Evolutionary conservation across 2,888 invertebrate species (phyloP).

Genomic region (Conchocele bisecta): DNA sequence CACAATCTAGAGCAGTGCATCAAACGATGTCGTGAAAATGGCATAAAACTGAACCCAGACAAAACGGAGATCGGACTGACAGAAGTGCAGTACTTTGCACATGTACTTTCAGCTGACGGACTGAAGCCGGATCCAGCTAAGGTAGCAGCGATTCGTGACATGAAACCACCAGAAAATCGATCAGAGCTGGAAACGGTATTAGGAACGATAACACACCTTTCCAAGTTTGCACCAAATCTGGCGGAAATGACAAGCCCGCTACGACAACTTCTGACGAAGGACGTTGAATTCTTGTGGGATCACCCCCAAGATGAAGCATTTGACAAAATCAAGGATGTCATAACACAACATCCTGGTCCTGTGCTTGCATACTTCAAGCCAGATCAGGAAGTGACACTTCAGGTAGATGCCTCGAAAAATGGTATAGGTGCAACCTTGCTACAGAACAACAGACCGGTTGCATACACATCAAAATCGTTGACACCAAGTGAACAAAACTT

Average conservation of each 20-base stretch:
- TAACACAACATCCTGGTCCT: slow-evolving; percentile 31
- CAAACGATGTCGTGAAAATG: slow-evolving; percentile 15
- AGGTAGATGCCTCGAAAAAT: slow-evolving; percentile 57
- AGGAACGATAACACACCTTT: slow-evolving; percentile 26
- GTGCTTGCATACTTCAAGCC: slow-evolving; percentile 51
- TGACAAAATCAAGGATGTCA: slow-evolving; percentile 13
- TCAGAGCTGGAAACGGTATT: slow-evolving; percentile 19
- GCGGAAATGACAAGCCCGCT: slow-evolving; percentile 27
- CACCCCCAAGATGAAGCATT: slow-evolving; percentile 25
- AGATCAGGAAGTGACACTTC: slow-evolving; percentile 36
- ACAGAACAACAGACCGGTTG: slow-evolving; percentile 60
- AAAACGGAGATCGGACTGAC: slow-evolving; percentile 34
- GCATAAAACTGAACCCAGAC: slow-evolving; percentile 37
- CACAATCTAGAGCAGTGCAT: slow-evolving; percentile 35
- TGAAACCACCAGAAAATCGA: too few relatives aligned
- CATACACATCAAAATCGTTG: slow-evolving; percentile 63
- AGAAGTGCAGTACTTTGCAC: slow-evolving; percentile 43
- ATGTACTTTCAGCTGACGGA: slow-evolving; percentile 35
- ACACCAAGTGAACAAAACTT: slow-evolving; percentile 56
- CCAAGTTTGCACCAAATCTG: slow-evolving; percentile 32
- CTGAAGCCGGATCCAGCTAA: too few relatives aligned
- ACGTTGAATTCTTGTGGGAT: slow-evolving; percentile 23
- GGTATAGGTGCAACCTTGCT: slow-evolving; percentile 62
- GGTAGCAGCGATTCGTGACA: too few relatives aligned
- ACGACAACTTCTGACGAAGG: slow-evolving; percentile 18